Conservation (phyloP, 2,888 invertebrate species). For the Drosophila fungiperda region DNA sequence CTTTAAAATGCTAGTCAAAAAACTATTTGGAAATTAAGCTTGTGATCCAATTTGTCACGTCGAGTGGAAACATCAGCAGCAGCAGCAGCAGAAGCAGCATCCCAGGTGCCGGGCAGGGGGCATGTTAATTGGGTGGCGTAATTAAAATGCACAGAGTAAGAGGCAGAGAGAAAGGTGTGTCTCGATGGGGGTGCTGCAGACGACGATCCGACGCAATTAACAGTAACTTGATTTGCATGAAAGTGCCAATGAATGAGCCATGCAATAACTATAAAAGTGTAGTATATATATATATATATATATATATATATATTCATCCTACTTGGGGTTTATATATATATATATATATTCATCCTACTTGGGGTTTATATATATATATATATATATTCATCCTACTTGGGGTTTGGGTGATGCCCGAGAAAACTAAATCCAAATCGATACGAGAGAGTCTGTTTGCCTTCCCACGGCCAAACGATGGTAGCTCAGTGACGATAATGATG, state of each 20-base stretch:
- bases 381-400: not conserved
- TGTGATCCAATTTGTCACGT: constrained; percentile 60
- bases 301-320: not conserved
- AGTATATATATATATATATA: not conserved
- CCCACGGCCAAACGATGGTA: constrained; percentile 52
- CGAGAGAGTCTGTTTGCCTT: constrained; percentile 53
- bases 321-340: constrained; percentile 31
- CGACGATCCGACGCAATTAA: constrained; percentile 56
- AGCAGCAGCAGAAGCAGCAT: not conserved
- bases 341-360: too few relatives aligned
- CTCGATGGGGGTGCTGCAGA: constrained; percentile 25
- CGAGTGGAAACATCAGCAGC: constrained; percentile 4
- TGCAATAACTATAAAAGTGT: constrained; percentile 38
- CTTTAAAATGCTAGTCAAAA: constrained; percentile 45
- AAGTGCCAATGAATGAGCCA: constrained; percentile 58
- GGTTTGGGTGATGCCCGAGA: constrained; percentile 44
- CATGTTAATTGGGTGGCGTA: constrained; percentile 72
- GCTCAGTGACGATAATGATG: constrained; percentile 26
- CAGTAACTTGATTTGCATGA: constrained; percentile 71
- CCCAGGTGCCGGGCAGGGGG: not conserved
- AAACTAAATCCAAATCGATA: constrained; percentile 40
- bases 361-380: constrained; percentile 1
- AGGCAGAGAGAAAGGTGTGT: constrained; percentile 8
- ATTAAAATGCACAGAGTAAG: constrained; percentile 57
- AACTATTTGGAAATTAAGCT: constrained; percentile 42